phyloP scores from a whole-genome alignment of 92 coral and sea anemone genomes.

The Phenganax stokvisi region DNA sequence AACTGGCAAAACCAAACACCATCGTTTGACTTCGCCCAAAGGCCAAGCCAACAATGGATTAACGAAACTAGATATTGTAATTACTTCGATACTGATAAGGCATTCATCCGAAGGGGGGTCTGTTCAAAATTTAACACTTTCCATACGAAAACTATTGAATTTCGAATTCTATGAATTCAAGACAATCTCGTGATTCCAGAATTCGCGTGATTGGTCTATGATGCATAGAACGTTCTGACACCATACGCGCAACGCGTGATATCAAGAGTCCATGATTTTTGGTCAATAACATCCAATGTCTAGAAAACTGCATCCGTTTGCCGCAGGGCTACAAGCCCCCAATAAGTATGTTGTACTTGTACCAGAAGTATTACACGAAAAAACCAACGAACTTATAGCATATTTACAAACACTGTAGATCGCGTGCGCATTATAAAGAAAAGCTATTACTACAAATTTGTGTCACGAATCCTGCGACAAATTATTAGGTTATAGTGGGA shows the following conservation, averaged over 20 bases:
- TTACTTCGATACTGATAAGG: constrained; percentile 5
- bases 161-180: background rate
- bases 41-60: background rate
- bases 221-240: background rate
- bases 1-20: background rate
- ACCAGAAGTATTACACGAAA: background rate
- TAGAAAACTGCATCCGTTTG: background rate
- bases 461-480: background rate
- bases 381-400: background rate
- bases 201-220: background rate
- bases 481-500: background rate
- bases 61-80: constrained; percentile 18
- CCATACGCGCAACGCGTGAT: background rate
- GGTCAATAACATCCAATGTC: background rate
- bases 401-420: constrained; percentile 2
- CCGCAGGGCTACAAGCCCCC: constrained; percentile 25
- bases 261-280: background rate
- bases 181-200: background rate
- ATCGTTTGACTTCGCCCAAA: background rate
- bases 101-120: background rate
- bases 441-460: background rate
- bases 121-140: background rate
- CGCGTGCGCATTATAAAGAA: background rate
- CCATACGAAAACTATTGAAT: background rate
- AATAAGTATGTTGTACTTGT: background rate